Evolutionary conservation across 1,140 invertebrate genomes (phyloP).

Genomic region (Cyphomyrmex costatus): DNA sequence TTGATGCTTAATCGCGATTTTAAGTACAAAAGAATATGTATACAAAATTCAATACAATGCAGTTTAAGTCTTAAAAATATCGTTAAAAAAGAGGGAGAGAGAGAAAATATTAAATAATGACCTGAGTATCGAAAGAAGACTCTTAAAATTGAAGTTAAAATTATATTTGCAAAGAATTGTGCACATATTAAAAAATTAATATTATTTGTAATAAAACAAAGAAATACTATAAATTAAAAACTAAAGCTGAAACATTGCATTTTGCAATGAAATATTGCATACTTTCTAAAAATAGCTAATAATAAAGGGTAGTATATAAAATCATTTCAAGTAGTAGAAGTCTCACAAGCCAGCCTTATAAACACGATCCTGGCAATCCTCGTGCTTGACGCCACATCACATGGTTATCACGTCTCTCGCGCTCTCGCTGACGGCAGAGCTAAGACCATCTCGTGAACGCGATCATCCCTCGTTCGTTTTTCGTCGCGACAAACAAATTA

Average conservation of each 20-base stretch:
- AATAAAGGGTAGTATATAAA: neutral
- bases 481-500: neutral
- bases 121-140: neutral
- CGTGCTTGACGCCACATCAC: slow-evolving; percentile 74
- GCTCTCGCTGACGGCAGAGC: slow-evolving; percentile 26
- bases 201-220: neutral
- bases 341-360: neutral
- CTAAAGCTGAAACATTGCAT: neutral
- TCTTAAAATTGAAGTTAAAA: neutral
- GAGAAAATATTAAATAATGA: neutral
- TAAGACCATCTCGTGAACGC: slow-evolving; percentile 14
- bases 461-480: neutral
- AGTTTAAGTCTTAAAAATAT: slow-evolving; percentile 9
- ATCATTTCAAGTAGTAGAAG: neutral
- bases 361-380: slow-evolving; percentile 71
- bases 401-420: slow-evolving; percentile 75
- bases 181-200: neutral
- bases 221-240: neutral
- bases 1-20: neutral
- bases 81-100: no score
- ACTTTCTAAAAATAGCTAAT: neutral
- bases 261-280: neutral
- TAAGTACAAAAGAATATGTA: neutral
- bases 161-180: neutral
- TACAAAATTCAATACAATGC: neutral